phyloP scores from a whole-genome alignment of 2,888 invertebrate genomes.

The Sesamia inferens region DNA sequence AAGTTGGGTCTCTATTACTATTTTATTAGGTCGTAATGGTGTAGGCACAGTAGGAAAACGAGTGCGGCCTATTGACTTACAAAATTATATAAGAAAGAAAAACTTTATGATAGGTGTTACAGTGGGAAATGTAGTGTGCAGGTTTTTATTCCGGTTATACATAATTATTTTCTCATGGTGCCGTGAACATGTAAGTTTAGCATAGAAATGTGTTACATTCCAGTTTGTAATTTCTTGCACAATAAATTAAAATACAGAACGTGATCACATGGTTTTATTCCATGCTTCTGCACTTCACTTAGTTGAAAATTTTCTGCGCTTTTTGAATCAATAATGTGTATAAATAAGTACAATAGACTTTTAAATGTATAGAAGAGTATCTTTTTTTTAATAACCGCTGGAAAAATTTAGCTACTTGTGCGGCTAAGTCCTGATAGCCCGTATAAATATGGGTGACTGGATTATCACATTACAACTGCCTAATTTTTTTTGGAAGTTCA shows the following conservation, averaged over 20 bases:
- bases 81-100: constrained; percentile 56
- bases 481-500: background rate
- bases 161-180: constrained; percentile 43
- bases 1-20: constrained; percentile 13
- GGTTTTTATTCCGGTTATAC: constrained; percentile 43
- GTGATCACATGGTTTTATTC: background rate
- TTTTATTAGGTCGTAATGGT: constrained; percentile 8
- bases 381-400: background rate
- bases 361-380: background rate
- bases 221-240: background rate
- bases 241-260: background rate
- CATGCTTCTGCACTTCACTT: background rate
- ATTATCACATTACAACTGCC: background rate
- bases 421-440: too few species aligned
- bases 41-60: constrained; percentile 29
- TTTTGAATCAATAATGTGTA: background rate
- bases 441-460: background rate
- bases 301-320: background rate
- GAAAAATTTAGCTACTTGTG: too few species aligned
- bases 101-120: constrained; percentile 36
- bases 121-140: constrained; percentile 46
- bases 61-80: constrained; percentile 53
- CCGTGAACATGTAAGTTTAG: constrained; percentile 20
- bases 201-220: background rate
- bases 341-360: too few species aligned